Evolutionary conservation across 2,797 vertebrate genomes (phyloP).

Genomic region (Sebastiscus albofasciatus): DNA sequence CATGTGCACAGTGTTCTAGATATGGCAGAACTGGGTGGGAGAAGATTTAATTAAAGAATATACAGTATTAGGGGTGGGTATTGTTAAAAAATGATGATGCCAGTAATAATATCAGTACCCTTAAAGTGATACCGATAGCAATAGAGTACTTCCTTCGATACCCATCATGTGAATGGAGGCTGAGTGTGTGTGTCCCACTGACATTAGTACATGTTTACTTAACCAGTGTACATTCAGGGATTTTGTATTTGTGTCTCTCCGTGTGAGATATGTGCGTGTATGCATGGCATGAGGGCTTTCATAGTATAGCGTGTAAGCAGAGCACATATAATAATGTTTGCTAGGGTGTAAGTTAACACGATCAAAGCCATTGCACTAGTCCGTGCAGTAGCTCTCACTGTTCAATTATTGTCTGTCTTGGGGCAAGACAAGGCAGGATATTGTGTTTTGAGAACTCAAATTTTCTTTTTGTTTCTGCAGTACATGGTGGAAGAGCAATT

Average conservation of each 20-base stretch:
- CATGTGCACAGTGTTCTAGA: neutral
- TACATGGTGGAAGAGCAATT: neutral
- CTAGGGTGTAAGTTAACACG: neutral
- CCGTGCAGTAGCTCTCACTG: neutral
- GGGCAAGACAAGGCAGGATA: neutral
- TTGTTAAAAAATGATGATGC: too few species aligned
- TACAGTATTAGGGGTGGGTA: too few species aligned
- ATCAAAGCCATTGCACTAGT: neutral
- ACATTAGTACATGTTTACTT: neutral
- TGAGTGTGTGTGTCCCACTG: neutral
- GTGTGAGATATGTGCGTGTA: neutral
- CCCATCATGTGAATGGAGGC: too few species aligned
- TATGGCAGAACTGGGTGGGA: neutral
- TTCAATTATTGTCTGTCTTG: neutral
- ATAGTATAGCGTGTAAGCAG: neutral
- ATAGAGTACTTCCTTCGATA: too few species aligned
- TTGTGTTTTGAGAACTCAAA: neutral
- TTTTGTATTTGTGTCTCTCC: neutral
- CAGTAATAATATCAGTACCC: too few species aligned
- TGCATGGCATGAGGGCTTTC: neutral
- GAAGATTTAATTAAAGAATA: neutral
- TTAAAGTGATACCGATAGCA: too few species aligned
- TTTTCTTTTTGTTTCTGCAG: neutral
- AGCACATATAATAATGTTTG: neutral
- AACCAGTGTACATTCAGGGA: neutral